Base-by-base conservation (phyloP, 2,113 vertebrate species). In the Vidua chalybeata region DNA sequence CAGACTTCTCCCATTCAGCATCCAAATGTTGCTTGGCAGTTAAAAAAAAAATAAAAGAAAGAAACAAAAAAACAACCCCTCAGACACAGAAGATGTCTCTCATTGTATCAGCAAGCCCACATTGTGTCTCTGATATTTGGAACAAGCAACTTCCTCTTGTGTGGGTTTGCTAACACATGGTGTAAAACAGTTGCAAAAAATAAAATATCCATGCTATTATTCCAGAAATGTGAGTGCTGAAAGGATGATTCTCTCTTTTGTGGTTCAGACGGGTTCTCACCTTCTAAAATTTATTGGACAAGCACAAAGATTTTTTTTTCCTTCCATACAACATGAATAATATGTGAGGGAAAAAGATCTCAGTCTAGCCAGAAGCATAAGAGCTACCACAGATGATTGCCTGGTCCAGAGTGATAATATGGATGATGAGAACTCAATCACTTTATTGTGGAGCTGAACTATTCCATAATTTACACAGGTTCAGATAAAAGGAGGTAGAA, bases 81-180 rank as follows among this genome's bases (percentile, higher is more conserved):
- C 39, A 43, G 56, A 87, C 49, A 33, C 8, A 84, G 61, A 89
- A 94, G 63, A 74, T 46, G 54, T 49, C 54, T 87, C 63, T 83
- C 22, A 0, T 89, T 63, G 26, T 84, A 76, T 43, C 39, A 76
- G 72, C 72, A 77, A 86, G 55, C 67, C 72, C 72, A 67, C 73
- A 93, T 49, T 19, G 18, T n/a, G 24, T 77, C 76, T 81, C 69
- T 82, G 76, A 3, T 84, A 89, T 41, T 92, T 28, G 52, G 80
- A 87, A 75, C 31, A 77, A 72, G 43, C 52, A 81, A 16, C 35
- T 89, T 94, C 80, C 73, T 68, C 45, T 17, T 81, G 73, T 51
- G 56, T 95, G 77, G 81, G 64, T 72, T 95, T 94, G 77, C 27
- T 75, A 89, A 41, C 84, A 91, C 77, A 84, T 45, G 73, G 84